phyloP scores from a whole-genome alignment of 2,888 invertebrate species.

The Drosophila dives region DNA sequence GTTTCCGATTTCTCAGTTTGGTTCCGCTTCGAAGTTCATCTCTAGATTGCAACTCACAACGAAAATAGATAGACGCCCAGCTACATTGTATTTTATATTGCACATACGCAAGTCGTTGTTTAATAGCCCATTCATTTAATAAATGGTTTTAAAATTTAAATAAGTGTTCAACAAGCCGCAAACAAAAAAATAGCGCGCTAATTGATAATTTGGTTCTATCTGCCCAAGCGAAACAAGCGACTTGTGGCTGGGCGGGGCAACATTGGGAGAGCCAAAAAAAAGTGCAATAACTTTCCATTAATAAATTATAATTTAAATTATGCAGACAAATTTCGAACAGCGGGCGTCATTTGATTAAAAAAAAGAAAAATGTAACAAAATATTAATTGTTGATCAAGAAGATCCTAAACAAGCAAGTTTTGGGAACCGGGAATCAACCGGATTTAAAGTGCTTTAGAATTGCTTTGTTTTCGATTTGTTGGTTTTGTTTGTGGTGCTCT shows the following conservation, averaged over 20 bases:
- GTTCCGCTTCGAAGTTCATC: slow-evolving; percentile 58
- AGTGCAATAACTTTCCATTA: slow-evolving; percentile 11
- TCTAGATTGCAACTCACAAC: slow-evolving; percentile 40
- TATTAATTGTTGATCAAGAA: slow-evolving; percentile 43
- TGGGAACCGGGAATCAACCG: slow-evolving; percentile 57
- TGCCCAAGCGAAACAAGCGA: slow-evolving; percentile 29
- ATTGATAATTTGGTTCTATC: slow-evolving; percentile 64
- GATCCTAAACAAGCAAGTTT: slow-evolving; percentile 9
- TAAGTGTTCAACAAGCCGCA: slow-evolving; percentile 67
- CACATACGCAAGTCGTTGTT: slow-evolving; percentile 36
- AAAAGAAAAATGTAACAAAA: slow-evolving; percentile 65
- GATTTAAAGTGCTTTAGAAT: slow-evolving; percentile 46
- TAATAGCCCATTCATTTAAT: slow-evolving; percentile 69
- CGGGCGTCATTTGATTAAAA: slow-evolving; percentile 25
- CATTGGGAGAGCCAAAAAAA: background rate
- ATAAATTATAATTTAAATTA: slow-evolving; percentile 57
- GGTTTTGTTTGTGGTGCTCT: slow-evolving; percentile 29
- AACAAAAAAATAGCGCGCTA: slow-evolving; percentile 42
- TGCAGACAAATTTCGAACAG: slow-evolving; percentile 39
- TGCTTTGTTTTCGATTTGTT: slow-evolving; percentile 13
- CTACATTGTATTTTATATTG: slow-evolving; percentile 34
- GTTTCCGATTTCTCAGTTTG: slow-evolving; percentile 26
- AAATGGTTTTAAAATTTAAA: slow-evolving; percentile 41
- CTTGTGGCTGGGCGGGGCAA: background rate
- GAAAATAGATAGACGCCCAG: slow-evolving; percentile 59